A percentile compares a stretch with the other conserved stretches of the same genome.
Conservation (phyloP, 1,140 invertebrate genomes). For the Lepidurus couesii region DNA sequence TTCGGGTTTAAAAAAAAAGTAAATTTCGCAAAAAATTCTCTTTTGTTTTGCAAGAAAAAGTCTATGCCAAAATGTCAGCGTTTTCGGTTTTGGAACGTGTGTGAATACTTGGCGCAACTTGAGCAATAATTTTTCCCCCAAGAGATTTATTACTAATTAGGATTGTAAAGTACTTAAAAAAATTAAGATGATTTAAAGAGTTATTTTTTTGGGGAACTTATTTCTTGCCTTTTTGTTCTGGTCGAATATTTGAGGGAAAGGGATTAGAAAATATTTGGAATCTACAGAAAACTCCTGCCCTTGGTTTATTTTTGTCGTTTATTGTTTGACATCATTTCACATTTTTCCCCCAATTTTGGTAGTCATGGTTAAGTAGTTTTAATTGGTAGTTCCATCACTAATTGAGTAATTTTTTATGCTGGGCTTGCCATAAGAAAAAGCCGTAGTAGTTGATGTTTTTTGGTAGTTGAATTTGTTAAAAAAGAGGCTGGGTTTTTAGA, state of each 20-base stretch:
- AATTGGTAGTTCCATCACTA: not conserved
- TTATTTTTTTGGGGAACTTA: not conserved
- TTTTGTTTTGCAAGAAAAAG: too few relatives aligned
- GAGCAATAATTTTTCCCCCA: too few relatives aligned
- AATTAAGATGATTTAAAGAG: not conserved
- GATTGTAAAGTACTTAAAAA: not conserved
- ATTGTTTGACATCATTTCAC: not conserved
- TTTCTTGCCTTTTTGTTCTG: constrained; percentile 4
- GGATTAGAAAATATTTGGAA: not conserved
- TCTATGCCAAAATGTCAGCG: too few relatives aligned
- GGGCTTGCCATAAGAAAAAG: constrained; percentile 17
- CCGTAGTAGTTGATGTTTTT: constrained; percentile 19
- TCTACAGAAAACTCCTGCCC: not conserved
- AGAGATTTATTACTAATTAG: not conserved
- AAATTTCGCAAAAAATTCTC: too few relatives aligned
- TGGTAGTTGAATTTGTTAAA: not conserved
- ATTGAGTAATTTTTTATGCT: not conserved
- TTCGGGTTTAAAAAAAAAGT: too few relatives aligned
- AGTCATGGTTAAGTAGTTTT: constrained; percentile 8
- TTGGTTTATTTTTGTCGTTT: not conserved
- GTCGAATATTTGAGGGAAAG: not conserved
- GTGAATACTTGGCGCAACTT: too few relatives aligned
- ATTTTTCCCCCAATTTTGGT: not conserved
- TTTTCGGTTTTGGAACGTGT: too few relatives aligned
- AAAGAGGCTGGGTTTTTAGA: not conserved